These are phyloP conservation scores for Caenorhabditis afra DNA, from an alignment of 2,888 invertebrate species.

Conservation along the genomic window DNA sequence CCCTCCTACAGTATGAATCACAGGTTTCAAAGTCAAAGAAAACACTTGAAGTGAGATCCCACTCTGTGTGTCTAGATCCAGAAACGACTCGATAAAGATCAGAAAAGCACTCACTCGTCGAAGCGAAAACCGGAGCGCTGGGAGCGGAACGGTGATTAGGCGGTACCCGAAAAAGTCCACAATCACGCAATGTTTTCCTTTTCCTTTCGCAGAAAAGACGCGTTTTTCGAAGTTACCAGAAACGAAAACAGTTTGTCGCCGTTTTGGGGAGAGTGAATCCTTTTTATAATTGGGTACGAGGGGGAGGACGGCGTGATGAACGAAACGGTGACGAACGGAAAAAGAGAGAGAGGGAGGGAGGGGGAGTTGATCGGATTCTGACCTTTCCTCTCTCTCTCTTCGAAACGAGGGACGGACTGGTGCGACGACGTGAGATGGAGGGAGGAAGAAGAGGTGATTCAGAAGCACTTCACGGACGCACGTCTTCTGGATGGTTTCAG, in stretches of 20 bases:
- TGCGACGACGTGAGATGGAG: slow-evolving; percentile 3
- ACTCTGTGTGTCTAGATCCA: background rate
- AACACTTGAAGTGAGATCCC: no score
- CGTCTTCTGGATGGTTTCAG: background rate
- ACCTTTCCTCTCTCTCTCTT: slow-evolving; percentile 13
- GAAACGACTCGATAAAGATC: slow-evolving; percentile 16
- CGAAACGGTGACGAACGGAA: background rate
- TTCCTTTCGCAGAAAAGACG: slow-evolving; percentile 12
- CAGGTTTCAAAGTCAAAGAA: no score
- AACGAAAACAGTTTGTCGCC: slow-evolving; percentile 28
- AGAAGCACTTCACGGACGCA: background rate
- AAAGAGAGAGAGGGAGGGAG: slow-evolving; percentile 5
- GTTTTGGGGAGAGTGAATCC: background rate
- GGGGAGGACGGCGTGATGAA: no score
- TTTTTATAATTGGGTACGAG: slow-evolving; percentile 44
- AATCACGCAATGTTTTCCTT: slow-evolving; percentile 29
- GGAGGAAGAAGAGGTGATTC: slow-evolving; percentile 27
- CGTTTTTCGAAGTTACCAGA: slow-evolving; percentile 4
- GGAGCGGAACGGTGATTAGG: slow-evolving; percentile 53
- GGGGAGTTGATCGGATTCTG: slow-evolving; percentile 26
- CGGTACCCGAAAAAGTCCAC: slow-evolving; percentile 42
- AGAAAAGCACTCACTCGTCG: slow-evolving; percentile 43
- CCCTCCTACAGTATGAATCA: no score
- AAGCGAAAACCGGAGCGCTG: slow-evolving; percentile 14
- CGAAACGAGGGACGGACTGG: no score